Conservation (phyloP, 2,888 invertebrate genomes). For the Auanema freiburgensis region DNA sequence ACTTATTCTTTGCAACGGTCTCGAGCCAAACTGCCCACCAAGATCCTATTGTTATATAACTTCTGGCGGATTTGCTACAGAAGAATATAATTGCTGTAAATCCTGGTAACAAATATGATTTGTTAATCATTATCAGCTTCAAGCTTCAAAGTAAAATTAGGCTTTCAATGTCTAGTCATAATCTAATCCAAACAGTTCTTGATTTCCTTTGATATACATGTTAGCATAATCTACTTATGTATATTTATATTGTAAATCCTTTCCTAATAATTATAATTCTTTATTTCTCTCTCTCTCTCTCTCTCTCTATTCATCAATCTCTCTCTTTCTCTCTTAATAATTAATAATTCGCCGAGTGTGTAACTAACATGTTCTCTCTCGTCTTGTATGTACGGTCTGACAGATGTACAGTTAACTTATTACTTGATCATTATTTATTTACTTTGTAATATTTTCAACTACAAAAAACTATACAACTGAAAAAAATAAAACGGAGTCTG, state of each 20-base stretch:
- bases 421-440: too few species aligned
- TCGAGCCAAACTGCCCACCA: slow-evolving; percentile 63
- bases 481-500: too few species aligned
- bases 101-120: slow-evolving; percentile 38
- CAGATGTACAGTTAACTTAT: too few species aligned
- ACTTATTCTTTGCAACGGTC: slow-evolving; percentile 57
- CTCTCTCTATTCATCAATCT: too few species aligned
- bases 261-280: not conserved
- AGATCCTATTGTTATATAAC: slow-evolving; percentile 63
- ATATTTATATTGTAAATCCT: slow-evolving; percentile 12
- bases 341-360: slow-evolving; percentile 8
- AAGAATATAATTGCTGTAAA: slow-evolving; percentile 63
- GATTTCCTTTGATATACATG: too few species aligned
- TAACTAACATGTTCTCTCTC: not conserved
- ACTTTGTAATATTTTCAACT: too few species aligned
- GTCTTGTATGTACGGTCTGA: too few species aligned
- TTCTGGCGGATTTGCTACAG: slow-evolving; percentile 58
- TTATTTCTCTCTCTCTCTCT: not conserved
- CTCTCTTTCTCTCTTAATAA: not conserved
- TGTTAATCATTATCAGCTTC: slow-evolving; percentile 1
- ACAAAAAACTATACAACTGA: too few species aligned
- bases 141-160: too few species aligned
- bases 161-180: too few species aligned
- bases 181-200: too few species aligned
- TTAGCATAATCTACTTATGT: too few species aligned